These are phyloP conservation scores for Galerucella nymphaeae DNA, from an alignment of 2,888 invertebrate genomes.

Conservation along the genomic window DNA sequence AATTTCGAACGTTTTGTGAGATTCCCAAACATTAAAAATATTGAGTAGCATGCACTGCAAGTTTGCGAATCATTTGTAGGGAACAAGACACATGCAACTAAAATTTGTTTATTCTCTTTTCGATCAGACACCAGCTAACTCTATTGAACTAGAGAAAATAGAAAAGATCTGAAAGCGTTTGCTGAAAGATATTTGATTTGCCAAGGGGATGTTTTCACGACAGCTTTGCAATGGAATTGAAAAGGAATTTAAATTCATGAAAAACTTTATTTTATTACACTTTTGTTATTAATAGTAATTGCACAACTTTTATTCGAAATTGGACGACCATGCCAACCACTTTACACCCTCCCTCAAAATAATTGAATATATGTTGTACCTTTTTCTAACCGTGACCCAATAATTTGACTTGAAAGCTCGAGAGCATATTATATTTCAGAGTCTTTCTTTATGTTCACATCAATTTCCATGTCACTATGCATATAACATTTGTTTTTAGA, in stretches of 20 bases:
- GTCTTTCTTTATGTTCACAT: conserved; percentile 44
- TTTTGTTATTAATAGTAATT: background rate
- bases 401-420: conserved; percentile 44
- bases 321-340: too few species aligned
- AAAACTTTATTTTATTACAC: background rate
- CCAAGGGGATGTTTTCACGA: background rate
- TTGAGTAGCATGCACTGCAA: too few species aligned
- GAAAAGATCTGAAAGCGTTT: conserved; percentile 5
- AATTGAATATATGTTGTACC: conserved; percentile 41
- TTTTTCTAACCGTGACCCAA: conserved; percentile 40
- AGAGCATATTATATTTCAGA: conserved; percentile 44
- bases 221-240: background rate
- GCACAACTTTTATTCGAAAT: too few species aligned
- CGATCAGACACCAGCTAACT: conserved; percentile 5
- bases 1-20: background rate
- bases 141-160: conserved; percentile 12
- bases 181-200: conserved; percentile 8
- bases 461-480: conserved; percentile 44
- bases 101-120: conserved; percentile 15
- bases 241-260: background rate
- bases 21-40: background rate
- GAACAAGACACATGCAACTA: background rate
- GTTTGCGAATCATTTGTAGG: background rate
- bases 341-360: conserved; percentile 27
- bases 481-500: conserved; percentile 43